A percentile compares a stretch with the other conserved stretches of the same genome.
Evolutionary conservation across 2,113 vertebrate genomes (phyloP).

Genomic region (Carassius gibelio): DNA sequence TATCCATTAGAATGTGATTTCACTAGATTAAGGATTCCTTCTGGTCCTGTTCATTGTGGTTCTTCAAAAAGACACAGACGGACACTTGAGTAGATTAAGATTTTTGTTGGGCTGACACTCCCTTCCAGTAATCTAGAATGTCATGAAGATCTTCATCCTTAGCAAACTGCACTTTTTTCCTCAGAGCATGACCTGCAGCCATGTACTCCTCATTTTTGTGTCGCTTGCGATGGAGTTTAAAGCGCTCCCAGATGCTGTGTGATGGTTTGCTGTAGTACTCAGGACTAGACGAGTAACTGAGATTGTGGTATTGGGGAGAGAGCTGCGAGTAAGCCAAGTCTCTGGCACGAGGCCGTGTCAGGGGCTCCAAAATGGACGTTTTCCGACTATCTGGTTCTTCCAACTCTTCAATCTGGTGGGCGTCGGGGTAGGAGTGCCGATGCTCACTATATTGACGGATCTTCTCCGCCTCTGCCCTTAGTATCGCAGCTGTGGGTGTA

Average conservation of each 20-base stretch:
- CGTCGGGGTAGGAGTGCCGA: slow-evolving; percentile 91
- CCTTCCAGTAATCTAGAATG: slow-evolving; percentile 85
- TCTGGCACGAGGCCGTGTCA: slow-evolving; percentile 90
- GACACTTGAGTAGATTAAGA: slow-evolving; percentile 84
- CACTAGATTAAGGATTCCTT: slow-evolving; percentile 72
- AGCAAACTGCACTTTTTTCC: slow-evolving; percentile 99
- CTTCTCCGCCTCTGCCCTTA: slow-evolving; percentile 93
- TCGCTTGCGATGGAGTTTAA: slow-evolving; percentile 92
- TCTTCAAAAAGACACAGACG: slow-evolving; percentile 67
- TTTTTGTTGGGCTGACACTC: slow-evolving; percentile 96
- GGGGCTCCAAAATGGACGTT: slow-evolving; percentile 92
- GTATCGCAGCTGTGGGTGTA: slow-evolving; percentile 86
- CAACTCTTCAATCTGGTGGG: slow-evolving; percentile 84
- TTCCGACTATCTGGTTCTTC: slow-evolving; percentile 81
- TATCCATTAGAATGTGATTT: slow-evolving; percentile 69
- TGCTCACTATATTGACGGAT: slow-evolving; percentile 91
- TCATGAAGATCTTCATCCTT: slow-evolving; percentile 91
- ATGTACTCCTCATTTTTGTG: slow-evolving; percentile 95
- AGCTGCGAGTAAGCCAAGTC: slow-evolving; percentile 95
- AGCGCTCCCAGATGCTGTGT: slow-evolving; percentile 95
- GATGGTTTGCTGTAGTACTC: slow-evolving; percentile 92
- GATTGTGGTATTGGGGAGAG: slow-evolving; percentile 92
- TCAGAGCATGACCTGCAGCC: slow-evolving; percentile 95
- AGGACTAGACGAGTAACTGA: slow-evolving; percentile 94
- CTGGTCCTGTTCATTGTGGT: slow-evolving; percentile 67